Percentiles rank a stretch among this genome's conserved stretches.
Evolutionary conservation across 2,888 invertebrate genomes (phyloP).

Genomic region (Patella pellucida): DNA sequence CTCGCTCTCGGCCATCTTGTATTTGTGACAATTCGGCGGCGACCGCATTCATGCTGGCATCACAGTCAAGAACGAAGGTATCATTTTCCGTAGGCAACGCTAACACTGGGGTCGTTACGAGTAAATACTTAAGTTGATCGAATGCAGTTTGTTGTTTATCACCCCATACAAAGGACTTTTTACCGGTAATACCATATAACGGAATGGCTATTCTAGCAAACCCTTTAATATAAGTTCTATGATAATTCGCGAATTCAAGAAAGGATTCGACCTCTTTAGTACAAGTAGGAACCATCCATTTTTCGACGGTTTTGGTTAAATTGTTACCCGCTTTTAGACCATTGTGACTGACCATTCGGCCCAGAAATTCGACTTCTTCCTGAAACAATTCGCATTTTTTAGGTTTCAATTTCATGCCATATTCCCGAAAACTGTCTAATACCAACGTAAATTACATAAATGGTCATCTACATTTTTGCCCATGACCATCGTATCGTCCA

Average conservation of each 20-base stretch:
- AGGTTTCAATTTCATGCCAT: slow-evolving; percentile 20
- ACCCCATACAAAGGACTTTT: too few species aligned
- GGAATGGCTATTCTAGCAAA: too few species aligned
- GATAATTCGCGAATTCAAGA: too few species aligned
- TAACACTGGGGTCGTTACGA: too few species aligned
- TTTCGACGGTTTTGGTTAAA: too few species aligned
- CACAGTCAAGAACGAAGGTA: slow-evolving; percentile 37
- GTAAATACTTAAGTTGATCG: too few species aligned
- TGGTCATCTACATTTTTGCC: slow-evolving; percentile 26
- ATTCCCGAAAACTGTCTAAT: slow-evolving; percentile 24
- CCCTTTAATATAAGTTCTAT: too few species aligned
- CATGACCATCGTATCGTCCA: too few species aligned
- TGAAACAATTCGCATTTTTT: slow-evolving; percentile 36
- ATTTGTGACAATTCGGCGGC: slow-evolving; percentile 39
- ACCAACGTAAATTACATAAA: slow-evolving; percentile 26
- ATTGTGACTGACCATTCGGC: slow-evolving; percentile 19
- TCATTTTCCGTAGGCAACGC: not conserved
- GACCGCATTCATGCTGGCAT: slow-evolving; percentile 36
- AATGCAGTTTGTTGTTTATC: too few species aligned
- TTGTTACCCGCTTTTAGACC: not conserved
- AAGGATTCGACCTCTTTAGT: too few species aligned
- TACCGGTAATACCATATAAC: too few species aligned
- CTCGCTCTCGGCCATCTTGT: slow-evolving; percentile 25
- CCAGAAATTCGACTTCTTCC: slow-evolving; percentile 30
- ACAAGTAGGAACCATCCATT: too few species aligned